Evolutionary conservation across 1,140 invertebrate genomes (phyloP), one percentile per base, ranked within the genome.

Genomic region (Dryas iulia): DNA sequence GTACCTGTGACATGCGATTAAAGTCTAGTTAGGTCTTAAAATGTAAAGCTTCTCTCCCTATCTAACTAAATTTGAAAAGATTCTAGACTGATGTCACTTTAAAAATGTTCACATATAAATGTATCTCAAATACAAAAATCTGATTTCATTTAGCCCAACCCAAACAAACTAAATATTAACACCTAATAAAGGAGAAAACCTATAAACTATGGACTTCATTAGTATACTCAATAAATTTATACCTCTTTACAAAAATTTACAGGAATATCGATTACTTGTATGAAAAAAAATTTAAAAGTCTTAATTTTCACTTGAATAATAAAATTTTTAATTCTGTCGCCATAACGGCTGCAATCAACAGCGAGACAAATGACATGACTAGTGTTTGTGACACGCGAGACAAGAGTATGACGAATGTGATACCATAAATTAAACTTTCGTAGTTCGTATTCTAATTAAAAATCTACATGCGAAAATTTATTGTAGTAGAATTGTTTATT

Each of bases 321-420:
- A 56, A 56, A 56, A 56, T 26, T 56, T 56, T 56, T 47, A 56
- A 56, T 56, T 26, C 53, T 25, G 53, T 1, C 23, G 53, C 39
- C n/a, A 47, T 47, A 47, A 56, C 53, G 53, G n/a, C 53, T 56
- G 53, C 53, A 25, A 56, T 56, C 53, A 56, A 24, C 53, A 25
- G 53, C 53, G 53, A 56, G 53, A 56, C 53, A 56, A 56, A 56
- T 56, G 53, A 56, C 24, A n/a, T 56, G 53, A 56, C 11, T 56
- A 56, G 23, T 56, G 53, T 26, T 12, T 56, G 53, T 56, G 53
- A 56, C 53, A 12, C 23, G 53, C 23, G 11, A 56, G 53, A 56
- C 53, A 56, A 56, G 23, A 25, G 24, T 23, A 26, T 56, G 53
- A 56, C 53, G 53, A 24, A 56, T 56, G 53, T 26, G 53, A 56